phyloP scores from a whole-genome alignment of 2,888 invertebrate species.

The Agriotes lineatus region DNA sequence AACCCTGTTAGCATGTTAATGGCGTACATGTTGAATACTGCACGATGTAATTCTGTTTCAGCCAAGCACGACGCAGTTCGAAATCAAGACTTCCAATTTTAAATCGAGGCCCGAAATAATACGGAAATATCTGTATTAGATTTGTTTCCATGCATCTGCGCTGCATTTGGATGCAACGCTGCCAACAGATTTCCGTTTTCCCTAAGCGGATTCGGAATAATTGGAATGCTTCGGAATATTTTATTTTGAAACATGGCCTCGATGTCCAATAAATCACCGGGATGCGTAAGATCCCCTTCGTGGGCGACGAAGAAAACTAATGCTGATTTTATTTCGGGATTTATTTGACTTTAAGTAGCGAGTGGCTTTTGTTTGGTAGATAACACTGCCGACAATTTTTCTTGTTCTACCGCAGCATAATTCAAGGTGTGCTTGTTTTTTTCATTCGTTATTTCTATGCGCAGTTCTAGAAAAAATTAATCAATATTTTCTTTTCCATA shows the following conservation, averaged over 20 bases:
- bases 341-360: background rate
- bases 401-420: too few relatives aligned
- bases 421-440: too few relatives aligned
- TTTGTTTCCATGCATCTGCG: slow-evolving; percentile 20
- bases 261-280: background rate
- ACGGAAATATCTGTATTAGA: slow-evolving; percentile 2
- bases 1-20: background rate
- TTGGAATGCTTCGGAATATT: background rate
- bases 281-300: too few relatives aligned
- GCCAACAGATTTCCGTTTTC: slow-evolving; percentile 5
- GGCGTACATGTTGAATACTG: background rate
- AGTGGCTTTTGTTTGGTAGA: too few relatives aligned
- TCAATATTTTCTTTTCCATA: too few relatives aligned
- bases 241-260: background rate
- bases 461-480: too few relatives aligned
- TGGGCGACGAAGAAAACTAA: background rate
- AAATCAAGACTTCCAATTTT: background rate
- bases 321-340: background rate
- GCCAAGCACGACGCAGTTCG: background rate
- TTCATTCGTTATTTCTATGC: too few relatives aligned
- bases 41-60: background rate
- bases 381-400: too few relatives aligned
- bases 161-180: slow-evolving; percentile 11
- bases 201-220: slow-evolving; percentile 19
- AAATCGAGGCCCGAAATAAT: background rate